Evolutionary conservation across 1,140 invertebrate genomes (phyloP).

Genomic region (Drosophila bifasciata): DNA sequence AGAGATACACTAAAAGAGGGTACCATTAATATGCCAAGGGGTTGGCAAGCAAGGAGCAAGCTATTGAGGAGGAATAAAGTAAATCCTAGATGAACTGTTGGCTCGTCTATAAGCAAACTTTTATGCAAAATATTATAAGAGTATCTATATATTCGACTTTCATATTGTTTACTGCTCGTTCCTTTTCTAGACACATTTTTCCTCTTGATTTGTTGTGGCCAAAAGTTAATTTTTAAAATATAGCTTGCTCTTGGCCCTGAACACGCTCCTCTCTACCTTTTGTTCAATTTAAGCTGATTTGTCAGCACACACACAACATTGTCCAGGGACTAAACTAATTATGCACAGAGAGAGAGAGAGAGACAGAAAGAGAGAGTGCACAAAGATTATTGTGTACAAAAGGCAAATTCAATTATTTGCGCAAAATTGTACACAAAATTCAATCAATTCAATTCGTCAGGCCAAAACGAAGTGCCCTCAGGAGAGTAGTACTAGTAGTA

Average conservation of each 20-base stretch:
- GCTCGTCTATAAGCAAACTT: too few relatives aligned
- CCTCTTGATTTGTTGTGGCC: background rate
- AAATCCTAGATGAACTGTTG: too few relatives aligned
- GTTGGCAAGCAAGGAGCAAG: too few relatives aligned
- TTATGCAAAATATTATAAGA: too few relatives aligned
- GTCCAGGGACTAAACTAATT: constrained; percentile 34
- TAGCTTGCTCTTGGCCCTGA: background rate
- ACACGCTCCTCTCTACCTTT: background rate
- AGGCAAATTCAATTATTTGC: constrained; percentile 48
- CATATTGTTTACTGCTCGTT: too few relatives aligned
- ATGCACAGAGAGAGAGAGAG: too few relatives aligned
- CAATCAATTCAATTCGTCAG: constrained; percentile 43
- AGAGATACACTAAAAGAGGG: too few relatives aligned
- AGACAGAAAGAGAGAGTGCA: too few relatives aligned
- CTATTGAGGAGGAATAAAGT: too few relatives aligned
- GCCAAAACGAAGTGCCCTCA: constrained; percentile 11
- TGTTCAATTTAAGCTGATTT: background rate
- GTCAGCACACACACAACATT: constrained; percentile 12
- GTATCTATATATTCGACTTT: too few relatives aligned
- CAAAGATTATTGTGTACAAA: constrained; percentile 21
- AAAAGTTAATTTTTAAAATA: constrained; percentile 11
- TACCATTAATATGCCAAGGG: too few relatives aligned
- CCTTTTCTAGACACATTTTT: too few relatives aligned
- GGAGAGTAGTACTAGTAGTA: constrained; percentile 10
- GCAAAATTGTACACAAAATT: constrained; percentile 28